These are phyloP conservation scores for Paramuricea clavata DNA, from an alignment of 92 coral and sea anemone genomes.

Conservation along the genomic window DNA sequence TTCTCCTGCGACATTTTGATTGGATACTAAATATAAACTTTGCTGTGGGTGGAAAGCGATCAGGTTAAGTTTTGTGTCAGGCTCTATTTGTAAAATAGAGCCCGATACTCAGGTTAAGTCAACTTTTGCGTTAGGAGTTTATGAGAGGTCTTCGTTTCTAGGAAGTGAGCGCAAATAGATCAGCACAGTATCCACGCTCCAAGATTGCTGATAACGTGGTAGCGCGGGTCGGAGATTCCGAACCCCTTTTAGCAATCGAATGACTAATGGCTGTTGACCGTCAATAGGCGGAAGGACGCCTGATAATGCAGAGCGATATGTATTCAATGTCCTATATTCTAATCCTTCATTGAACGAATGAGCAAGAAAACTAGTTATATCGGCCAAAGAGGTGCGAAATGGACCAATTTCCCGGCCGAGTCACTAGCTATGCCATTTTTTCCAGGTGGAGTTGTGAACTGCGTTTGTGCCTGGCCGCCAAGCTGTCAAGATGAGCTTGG, in stretches of 20 bases:
- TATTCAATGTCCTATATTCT: slow-evolving; percentile 21
- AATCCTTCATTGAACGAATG: neutral
- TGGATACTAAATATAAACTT: too few relatives aligned
- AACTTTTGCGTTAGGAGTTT: slow-evolving; percentile 35
- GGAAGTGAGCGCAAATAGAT: slow-evolving; percentile 4
- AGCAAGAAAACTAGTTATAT: slow-evolving; percentile 12
- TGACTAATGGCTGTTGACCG: slow-evolving; percentile 26
- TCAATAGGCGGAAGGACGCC: slow-evolving; percentile 40
- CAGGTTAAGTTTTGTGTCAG: too few relatives aligned
- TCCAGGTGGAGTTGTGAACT: too few relatives aligned
- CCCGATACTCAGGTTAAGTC: too few relatives aligned
- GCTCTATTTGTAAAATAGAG: too few relatives aligned
- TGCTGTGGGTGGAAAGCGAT: too few relatives aligned
- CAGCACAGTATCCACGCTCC: slow-evolving; percentile 47
- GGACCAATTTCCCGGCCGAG: neutral
- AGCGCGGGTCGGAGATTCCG: slow-evolving; percentile 23
- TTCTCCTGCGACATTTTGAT: too few relatives aligned
- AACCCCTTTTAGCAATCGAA: slow-evolving; percentile 38
- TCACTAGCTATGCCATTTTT: neutral
- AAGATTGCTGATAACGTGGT: slow-evolving; percentile 53
- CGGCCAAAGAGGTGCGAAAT: neutral
- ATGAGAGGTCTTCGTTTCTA: slow-evolving; percentile 38
- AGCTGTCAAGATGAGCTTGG: too few relatives aligned
- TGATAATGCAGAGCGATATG: slow-evolving; percentile 39
- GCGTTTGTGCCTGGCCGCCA: too few relatives aligned